Evolutionary conservation across 2,888 invertebrate genomes (phyloP), one percentile per base, ranked within the genome.

Genomic region (Eupeodes luniger): DNA sequence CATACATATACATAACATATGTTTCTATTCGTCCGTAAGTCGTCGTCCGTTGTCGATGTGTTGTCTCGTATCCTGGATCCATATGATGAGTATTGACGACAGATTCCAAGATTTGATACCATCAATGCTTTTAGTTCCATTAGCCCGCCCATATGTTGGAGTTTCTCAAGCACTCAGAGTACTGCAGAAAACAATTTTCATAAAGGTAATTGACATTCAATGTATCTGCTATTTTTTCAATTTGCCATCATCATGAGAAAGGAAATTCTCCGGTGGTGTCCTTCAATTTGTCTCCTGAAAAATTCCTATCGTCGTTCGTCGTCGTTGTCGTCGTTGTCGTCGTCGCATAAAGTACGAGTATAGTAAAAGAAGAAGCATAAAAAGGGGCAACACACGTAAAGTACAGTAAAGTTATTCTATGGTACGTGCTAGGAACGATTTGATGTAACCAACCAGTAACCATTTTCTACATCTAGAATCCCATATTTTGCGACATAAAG

Each of bases 171-270:
- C 81, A 76, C 76, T 76, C 57, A 59, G 4, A 49, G 57, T 62
- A 69, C 55, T 75, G 76, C 55, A 66, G 59, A 66, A 55, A 75
- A 53, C 81, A 78, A 66, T 83, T 74, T 80, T 76, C 66, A 70
- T 72, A 72, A 79, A 83, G 61, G 70, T 87, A 87, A 87, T 83
- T 87, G 86, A 87, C 76, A 83, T 87, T 76, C 86, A 80, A 76
- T 83, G 83, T 81, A 81, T 66, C 72, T 44, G 61, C 66, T 61
- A 49, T 62, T 53, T 70, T 53, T 36, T 72, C 40, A 78, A 66
- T 77, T 72, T 72, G 51, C 53, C 27, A 53, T 70, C 27, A 53
- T 70, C 27, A 53, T 70, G 69, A 19, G 57, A 86, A 69, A 62
- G 61, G 34, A 72, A 51, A 79, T 66, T 53, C 53, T 47, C 47